Base-by-base conservation (phyloP, 2,797 vertebrate genomes). In the Oreonectes daqikongensis region DNA sequence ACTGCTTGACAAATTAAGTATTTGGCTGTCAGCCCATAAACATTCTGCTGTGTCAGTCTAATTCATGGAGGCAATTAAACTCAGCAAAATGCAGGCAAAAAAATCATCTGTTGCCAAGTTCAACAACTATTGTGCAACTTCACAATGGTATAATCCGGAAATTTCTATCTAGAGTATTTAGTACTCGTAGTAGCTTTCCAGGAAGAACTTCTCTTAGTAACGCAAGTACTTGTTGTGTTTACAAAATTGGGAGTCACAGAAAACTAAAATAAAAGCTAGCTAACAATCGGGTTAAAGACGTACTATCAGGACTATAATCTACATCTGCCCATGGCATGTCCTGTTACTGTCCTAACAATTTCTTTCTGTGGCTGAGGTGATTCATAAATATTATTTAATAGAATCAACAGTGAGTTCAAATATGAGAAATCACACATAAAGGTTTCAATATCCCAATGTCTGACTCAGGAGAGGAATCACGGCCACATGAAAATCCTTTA, bases 41-140 rank as follows among this genome's bases (percentile, higher is more conserved):
- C 48, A 53, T 42, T 65, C 46, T 74, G 63, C 63, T 44, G 50
- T 57, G 50, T 66, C 63, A 32, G 63, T 57, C 72, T 22, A 57
- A 57, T 12, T 75, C 38, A 75, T 24, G 67, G n/a, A 46, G 57
- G 63, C 61, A 28, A 63, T 44, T 18, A 55, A 74, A 66, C 48
- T 65, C 72, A 55, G 72, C 63, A 15, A 75, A 75, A 81, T 20
- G 18, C 70, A 44, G 83, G 74, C 48, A 9, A 77, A 68, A 48
- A 59, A 61, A 9, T 40, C 5, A 64, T 26, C 18, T 12, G 28
- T 57, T 1, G 3, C 38, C 63, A 67, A 75, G 63, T 44, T 75
- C 63, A 66, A 65, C 50, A 44, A 57, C 63, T 46, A 75, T 32
- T 67, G 72, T 75, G 72, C 50, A 74, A 65, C 63, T 57, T 32